Percentiles rank a stretch among this genome's conserved stretches.
Evolutionary conservation across 1,140 invertebrate species (phyloP).

Genomic region (Episyrphus balteatus): DNA sequence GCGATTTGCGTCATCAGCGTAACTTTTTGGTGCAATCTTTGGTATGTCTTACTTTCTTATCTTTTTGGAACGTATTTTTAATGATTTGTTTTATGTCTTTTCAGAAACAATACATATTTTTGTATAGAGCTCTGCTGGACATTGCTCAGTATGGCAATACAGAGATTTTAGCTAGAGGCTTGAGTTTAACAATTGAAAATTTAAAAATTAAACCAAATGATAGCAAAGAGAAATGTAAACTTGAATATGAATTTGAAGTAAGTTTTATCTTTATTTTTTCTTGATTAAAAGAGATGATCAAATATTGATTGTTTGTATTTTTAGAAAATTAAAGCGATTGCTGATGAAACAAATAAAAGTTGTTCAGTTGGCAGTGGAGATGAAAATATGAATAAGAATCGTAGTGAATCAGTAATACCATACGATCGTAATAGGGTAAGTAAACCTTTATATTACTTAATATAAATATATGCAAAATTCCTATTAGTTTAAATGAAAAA

Average conservation of each 20-base stretch:
- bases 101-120: slow-evolving; percentile 95
- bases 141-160: slow-evolving; percentile 89
- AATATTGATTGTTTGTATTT: slow-evolving; percentile 13
- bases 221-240: slow-evolving; percentile 45
- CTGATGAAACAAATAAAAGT: slow-evolving; percentile 67
- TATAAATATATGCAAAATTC: too few species aligned
- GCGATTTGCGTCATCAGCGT: slow-evolving; percentile 75
- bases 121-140: slow-evolving; percentile 90
- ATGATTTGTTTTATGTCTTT: slow-evolving; percentile 13
- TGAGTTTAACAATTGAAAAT: slow-evolving; percentile 59
- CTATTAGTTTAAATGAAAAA: too few species aligned
- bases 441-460: too few species aligned
- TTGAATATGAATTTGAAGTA: slow-evolving; percentile 81
- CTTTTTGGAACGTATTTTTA: slow-evolving; percentile 2
- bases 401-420: slow-evolving; percentile 76
- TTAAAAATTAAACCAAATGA: slow-evolving; percentile 48
- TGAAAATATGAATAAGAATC: slow-evolving; percentile 80
- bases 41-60: slow-evolving; percentile 40
- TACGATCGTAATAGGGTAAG: slow-evolving; percentile 83
- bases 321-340: slow-evolving; percentile 67
- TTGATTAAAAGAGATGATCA: background rate
- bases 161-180: slow-evolving; percentile 60
- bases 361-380: slow-evolving; percentile 68
- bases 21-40: slow-evolving; percentile 89
- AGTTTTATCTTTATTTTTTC: slow-evolving; percentile 3